Conservation (phyloP, 2,888 invertebrate genomes). For the Oscheius sp. region DNA sequence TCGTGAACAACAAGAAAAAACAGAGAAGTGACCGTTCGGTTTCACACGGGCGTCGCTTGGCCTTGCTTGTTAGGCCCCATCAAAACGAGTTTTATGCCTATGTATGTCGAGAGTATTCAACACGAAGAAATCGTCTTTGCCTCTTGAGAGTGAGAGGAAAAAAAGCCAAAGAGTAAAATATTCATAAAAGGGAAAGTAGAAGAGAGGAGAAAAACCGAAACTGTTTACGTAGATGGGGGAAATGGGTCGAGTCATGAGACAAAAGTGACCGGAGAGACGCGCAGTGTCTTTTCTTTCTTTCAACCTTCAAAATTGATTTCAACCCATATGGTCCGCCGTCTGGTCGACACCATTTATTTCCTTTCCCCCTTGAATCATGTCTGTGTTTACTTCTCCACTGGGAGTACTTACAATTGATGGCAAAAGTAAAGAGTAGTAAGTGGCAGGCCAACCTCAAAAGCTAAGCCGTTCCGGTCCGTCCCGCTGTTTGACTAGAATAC, state of each 20-base stretch:
- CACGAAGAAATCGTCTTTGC: slow-evolving; percentile 20
- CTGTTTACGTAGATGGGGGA: background rate
- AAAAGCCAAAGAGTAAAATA: slow-evolving; percentile 3
- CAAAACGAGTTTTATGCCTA: slow-evolving; percentile 29
- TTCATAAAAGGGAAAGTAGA: no score
- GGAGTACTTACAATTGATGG: no score
- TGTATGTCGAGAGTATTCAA: slow-evolving; percentile 35
- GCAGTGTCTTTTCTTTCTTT: background rate
- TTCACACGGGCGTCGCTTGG: slow-evolving; percentile 21
- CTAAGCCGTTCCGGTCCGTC: no score
- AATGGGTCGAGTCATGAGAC: background rate
- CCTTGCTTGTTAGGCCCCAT: slow-evolving; percentile 23
- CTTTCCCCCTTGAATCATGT: background rate
- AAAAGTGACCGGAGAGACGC: background rate
- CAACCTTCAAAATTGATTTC: slow-evolving; percentile 16
- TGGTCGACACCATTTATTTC: background rate
- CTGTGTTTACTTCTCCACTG: slow-evolving; percentile 2
- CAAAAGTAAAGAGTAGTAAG: no score
- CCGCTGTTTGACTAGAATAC: slow-evolving; percentile 15
- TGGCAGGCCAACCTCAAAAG: no score
- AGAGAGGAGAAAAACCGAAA: no score
- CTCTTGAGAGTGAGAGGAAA: background rate
- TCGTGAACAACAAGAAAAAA: background rate
- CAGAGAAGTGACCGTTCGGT: slow-evolving; percentile 28
- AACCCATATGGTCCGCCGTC: slow-evolving; percentile 1